Evolutionary conservation across 2,797 vertebrate genomes (phyloP), one percentile per base, ranked within the genome.

Genomic region (Pagetopsis macropterus): DNA sequence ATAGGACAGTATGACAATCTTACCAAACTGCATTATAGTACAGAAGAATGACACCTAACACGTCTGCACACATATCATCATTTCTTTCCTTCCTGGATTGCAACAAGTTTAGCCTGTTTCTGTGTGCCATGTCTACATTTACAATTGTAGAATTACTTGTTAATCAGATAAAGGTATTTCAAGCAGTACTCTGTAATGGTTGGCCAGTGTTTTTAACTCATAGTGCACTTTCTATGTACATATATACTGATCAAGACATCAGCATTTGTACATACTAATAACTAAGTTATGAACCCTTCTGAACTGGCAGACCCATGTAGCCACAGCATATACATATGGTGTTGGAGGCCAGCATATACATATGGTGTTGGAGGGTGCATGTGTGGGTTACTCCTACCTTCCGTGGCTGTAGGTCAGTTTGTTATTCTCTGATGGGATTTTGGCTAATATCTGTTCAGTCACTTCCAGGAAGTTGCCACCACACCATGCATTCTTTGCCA

Each of bases 401-500:
- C 96, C 96, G 41, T 99, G 98, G 27, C 98, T 99, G 81, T 99
- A 99, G 15, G 98, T 99, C 72, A 99, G 89, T 54, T 99, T 99
- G 94, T 98, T 99, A 88, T 99, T 99, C 88, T 99, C 98, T 0
- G 98, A 98, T 0, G 98, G 96, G 75, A 98, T 98, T 87, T 98
- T 99, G 6, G 96, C 96, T 87, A 99, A 90, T 83, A 99, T 97
- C 92, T 99, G 98, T 84, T 99, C 98, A 0, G 97, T 98, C 85
- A 99, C 98, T 88, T 99, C 98, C 89, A 99, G 93, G 90, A 99
- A 99, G 93, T 99, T 99, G 11, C 98, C 98, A 1, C 96, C 96
- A 52, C 97, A 99, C 95, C 96, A 98, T 9, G 98, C 97, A 40
- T 99, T 96, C 72, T 99, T 99, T 85, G 98, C 98, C 64, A 99